Evolutionary conservation across 2,113 vertebrate genomes (phyloP).

Genomic region (Cromileptes altivelis): DNA sequence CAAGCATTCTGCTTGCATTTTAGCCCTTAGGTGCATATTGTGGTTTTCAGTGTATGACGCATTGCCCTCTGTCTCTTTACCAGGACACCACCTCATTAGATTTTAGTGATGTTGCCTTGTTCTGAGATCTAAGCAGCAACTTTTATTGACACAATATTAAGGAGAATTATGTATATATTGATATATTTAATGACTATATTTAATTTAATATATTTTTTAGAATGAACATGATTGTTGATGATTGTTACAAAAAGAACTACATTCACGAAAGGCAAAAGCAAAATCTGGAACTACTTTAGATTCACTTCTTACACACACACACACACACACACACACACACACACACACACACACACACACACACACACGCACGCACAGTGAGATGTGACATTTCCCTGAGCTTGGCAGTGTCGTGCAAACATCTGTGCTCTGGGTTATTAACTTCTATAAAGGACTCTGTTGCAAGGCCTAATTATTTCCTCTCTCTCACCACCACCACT

Average conservation of each 20-base stretch:
- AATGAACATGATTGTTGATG: too few species aligned
- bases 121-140: not conserved
- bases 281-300: not conserved
- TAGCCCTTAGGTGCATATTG: too few species aligned
- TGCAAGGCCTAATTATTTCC: conserved; percentile 60
- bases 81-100: not conserved
- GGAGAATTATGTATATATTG: too few species aligned
- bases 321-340: conserved; percentile 20
- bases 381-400: conserved; percentile 21
- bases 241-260: too few species aligned
- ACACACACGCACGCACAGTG: not conserved
- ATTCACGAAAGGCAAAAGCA: not conserved
- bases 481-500: conserved; percentile 27
- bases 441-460: conserved; percentile 48
- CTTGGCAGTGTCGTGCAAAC: conserved; percentile 43
- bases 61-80: too few species aligned
- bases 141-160: too few species aligned
- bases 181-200: too few species aligned
- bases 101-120: not conserved
- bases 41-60: too few species aligned
- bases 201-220: too few species aligned
- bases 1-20: too few species aligned
- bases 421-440: conserved; percentile 52
- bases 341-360: conserved; percentile 17
- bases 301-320: not conserved